phyloP scores from a whole-genome alignment of 2,888 invertebrate genomes.

The Mesochorus sp. region DNA sequence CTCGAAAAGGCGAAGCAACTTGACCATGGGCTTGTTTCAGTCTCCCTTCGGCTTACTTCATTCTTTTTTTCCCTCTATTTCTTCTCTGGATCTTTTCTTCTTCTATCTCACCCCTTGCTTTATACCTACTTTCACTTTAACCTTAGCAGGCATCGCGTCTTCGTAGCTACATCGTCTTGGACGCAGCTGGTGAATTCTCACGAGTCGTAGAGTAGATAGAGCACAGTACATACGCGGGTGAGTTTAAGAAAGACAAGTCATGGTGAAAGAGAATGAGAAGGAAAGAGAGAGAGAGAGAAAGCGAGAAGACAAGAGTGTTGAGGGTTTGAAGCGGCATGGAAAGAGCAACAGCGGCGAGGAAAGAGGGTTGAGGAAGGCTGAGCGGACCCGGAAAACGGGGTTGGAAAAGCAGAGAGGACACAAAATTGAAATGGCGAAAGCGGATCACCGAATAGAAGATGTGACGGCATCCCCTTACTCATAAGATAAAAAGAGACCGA shows the following conservation, averaged over 20 bases:
- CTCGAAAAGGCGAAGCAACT: not conserved
- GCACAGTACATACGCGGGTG: slow-evolving; percentile 13
- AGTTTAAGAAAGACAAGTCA: slow-evolving; percentile 26
- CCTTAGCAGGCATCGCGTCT: slow-evolving; percentile 26
- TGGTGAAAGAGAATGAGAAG: not conserved
- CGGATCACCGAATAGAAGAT: slow-evolving; percentile 76
- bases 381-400: not conserved
- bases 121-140: slow-evolving; percentile 55
- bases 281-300: slow-evolving; percentile 4
- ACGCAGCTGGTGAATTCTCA: slow-evolving; percentile 53
- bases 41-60: slow-evolving; percentile 14
- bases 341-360: slow-evolving; percentile 48
- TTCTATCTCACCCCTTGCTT: slow-evolving; percentile 44
- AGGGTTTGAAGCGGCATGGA: slow-evolving; percentile 23
- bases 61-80: slow-evolving; percentile 38
- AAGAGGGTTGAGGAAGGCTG: slow-evolving; percentile 9
- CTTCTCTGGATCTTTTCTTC: slow-evolving; percentile 23
- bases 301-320: slow-evolving; percentile 9
- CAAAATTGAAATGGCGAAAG: slow-evolving; percentile 80
- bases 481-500: slow-evolving; percentile 26
- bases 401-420: slow-evolving; percentile 62
- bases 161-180: slow-evolving; percentile 53
- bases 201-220: slow-evolving; percentile 37
- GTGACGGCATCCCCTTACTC: slow-evolving; percentile 3
- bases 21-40: not conserved